These are phyloP conservation scores for Pseudolycoriella hygida DNA, from an alignment of 2,888 invertebrate species.

Conservation along the genomic window DNA sequence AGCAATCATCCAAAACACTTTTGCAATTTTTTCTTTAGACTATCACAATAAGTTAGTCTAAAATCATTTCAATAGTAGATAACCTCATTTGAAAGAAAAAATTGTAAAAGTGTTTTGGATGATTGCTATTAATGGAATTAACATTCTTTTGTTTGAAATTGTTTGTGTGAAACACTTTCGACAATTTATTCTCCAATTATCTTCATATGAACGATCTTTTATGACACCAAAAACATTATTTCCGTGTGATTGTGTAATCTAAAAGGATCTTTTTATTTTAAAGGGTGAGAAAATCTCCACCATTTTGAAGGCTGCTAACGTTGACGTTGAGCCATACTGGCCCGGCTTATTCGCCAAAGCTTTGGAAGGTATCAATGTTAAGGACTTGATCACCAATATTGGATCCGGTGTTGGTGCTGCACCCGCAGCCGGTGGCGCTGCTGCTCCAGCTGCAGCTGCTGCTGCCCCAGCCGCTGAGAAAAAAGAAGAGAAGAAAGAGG, in stretches of 20 bases:
- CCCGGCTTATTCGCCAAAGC: constrained; percentile 96
- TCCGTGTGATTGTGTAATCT: too few species aligned
- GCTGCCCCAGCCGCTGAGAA: constrained; percentile 26
- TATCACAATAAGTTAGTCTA: too few species aligned
- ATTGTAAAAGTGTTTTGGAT: too few species aligned
- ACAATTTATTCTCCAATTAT: too few species aligned
- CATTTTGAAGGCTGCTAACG: constrained; percentile 89
- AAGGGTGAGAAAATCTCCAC: constrained; percentile 95
- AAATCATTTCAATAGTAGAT: too few species aligned
- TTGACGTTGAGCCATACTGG: constrained; percentile 98
- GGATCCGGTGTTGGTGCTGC: constrained; percentile 82
- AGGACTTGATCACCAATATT: constrained; percentile 82
- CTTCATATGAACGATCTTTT: too few species aligned
- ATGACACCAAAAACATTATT: not conserved
- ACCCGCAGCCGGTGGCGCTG: constrained; percentile 52
- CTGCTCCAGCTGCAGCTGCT: constrained; percentile 41
- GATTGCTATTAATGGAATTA: too few species aligned
- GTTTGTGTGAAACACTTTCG: too few species aligned
- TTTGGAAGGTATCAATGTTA: constrained; percentile 83
- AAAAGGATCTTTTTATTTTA: constrained; percentile 12
- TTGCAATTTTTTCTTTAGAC: too few species aligned
- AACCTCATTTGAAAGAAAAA: too few species aligned
- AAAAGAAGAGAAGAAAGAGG: constrained; percentile 47
- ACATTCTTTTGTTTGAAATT: too few species aligned
- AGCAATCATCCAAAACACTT: too few species aligned